Percentiles rank a stretch among this genome's conserved stretches.
phyloP scores from a whole-genome alignment of 2,888 invertebrate genomes.

The Hesperia comma region DNA sequence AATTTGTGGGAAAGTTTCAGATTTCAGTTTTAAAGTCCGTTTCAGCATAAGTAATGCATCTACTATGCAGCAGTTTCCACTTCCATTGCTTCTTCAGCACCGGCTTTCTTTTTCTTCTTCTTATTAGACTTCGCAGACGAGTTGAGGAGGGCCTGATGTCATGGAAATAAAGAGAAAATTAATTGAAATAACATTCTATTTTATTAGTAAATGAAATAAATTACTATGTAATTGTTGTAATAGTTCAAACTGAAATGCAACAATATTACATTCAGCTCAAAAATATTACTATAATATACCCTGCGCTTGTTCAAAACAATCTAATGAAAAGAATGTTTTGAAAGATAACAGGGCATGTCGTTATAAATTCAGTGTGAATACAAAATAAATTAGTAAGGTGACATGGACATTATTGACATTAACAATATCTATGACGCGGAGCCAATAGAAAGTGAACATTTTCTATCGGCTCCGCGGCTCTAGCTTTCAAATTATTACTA shows the following conservation, averaged over 20 bases:
- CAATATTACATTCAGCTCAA: slow-evolving; percentile 65
- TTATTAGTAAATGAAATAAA: too few relatives aligned
- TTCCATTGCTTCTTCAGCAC: slow-evolving; percentile 84
- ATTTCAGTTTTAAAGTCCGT: slow-evolving; percentile 33
- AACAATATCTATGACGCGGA: too few relatives aligned
- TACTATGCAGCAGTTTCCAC: slow-evolving; percentile 83
- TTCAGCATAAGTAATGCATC: slow-evolving; percentile 31
- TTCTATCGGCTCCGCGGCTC: too few relatives aligned
- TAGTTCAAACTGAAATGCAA: slow-evolving; percentile 68
- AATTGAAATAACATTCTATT: background rate
- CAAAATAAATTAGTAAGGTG: too few relatives aligned
- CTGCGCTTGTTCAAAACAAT: slow-evolving; percentile 79
- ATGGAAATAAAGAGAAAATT: slow-evolving; percentile 16
- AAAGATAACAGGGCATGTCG: slow-evolving; percentile 71
- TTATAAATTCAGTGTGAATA: background rate
- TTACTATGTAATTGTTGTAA: slow-evolving; percentile 58
- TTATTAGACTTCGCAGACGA: slow-evolving; percentile 93
- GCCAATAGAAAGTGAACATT: too few relatives aligned
- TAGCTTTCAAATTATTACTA: too few relatives aligned
- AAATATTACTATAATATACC: slow-evolving; percentile 70
- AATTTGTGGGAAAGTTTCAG: slow-evolving; percentile 38
- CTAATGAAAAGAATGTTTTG: slow-evolving; percentile 56
- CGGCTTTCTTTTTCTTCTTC: slow-evolving; percentile 95
- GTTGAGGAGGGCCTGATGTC: slow-evolving; percentile 86
- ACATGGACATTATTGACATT: too few relatives aligned